These are phyloP conservation scores for Philhelius pedissequus DNA, from an alignment of 2,888 invertebrate species.

Conservation along the genomic window DNA sequence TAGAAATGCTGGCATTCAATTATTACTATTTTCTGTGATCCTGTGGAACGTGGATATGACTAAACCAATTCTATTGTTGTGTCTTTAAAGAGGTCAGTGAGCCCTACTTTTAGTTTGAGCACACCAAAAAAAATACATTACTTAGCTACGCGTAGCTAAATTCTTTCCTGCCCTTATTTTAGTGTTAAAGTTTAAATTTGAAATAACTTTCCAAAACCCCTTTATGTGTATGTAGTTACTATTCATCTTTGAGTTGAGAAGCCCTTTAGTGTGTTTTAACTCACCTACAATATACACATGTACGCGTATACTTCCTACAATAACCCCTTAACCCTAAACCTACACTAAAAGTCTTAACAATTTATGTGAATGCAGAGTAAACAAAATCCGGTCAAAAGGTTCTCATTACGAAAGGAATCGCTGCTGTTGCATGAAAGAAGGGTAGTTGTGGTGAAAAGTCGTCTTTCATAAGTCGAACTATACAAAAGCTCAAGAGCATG, in stretches of 20 bases:
- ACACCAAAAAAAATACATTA: neutral
- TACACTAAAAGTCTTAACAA: neutral
- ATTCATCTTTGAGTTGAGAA: neutral
- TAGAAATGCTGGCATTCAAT: neutral
- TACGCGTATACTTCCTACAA: neutral
- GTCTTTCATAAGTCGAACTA: constrained; percentile 36
- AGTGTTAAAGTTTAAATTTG: neutral
- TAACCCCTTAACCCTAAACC: neutral
- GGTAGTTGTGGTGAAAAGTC: neutral
- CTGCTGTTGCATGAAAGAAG: neutral
- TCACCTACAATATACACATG: neutral
- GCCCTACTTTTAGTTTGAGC: neutral
- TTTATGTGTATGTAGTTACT: neutral
- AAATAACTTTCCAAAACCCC: neutral
- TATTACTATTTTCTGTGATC: neutral
- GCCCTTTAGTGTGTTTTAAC: neutral
- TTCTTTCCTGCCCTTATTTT: neutral
- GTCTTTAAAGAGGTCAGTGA: neutral
- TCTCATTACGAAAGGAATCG: constrained; percentile 46
- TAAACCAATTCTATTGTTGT: neutral
- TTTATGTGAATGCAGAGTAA: constrained; percentile 45
- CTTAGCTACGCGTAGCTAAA: neutral
- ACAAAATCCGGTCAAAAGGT: constrained; percentile 67
- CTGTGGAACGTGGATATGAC: neutral
- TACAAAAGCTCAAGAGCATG: constrained; percentile 7